A percentile compares a stretch with the other conserved stretches of the same genome.
These are phyloP conservation scores for Microcebus griseorufus DNA, from an alignment of 2,113 vertebrate species.

Conservation along the genomic window DNA sequence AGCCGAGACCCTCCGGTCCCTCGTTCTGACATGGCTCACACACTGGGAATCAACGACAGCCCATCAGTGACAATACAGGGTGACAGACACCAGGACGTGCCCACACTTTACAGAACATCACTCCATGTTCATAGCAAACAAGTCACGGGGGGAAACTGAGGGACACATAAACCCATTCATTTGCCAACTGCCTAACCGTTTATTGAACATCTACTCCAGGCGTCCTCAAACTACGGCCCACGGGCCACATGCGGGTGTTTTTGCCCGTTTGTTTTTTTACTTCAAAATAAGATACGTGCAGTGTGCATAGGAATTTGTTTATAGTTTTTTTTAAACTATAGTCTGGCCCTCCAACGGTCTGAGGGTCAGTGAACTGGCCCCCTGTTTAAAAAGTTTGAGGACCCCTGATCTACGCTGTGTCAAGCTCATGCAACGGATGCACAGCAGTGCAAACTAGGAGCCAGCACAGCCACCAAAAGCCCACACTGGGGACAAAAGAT, in stretches of 20 bases:
- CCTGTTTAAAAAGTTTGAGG: too few species aligned
- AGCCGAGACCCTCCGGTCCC: background rate
- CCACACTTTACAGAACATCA: too few species aligned
- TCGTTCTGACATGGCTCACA: background rate
- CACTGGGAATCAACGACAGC: background rate
- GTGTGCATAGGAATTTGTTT: too few species aligned
- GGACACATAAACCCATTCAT: background rate
- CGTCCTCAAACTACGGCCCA: too few species aligned
- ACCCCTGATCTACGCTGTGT: background rate
- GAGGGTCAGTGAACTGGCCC: too few species aligned
- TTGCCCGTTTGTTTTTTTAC: too few species aligned
- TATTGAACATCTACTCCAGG: background rate
- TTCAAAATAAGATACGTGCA: too few species aligned
- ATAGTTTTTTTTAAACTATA: too few species aligned
- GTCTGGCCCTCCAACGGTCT: too few species aligned
- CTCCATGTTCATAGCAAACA: too few species aligned
- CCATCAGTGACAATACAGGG: accelerated
- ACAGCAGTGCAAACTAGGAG: accelerated
- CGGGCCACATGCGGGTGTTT: too few species aligned
- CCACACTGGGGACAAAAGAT: accelerated
- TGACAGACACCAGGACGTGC: background rate
- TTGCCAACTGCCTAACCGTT: background rate
- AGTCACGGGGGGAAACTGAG: background rate
- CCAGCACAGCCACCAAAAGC: background rate
- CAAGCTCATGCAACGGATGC: accelerated